Evolutionary conservation across 1,140 invertebrate genomes (phyloP), one percentile per base, ranked within the genome.

Genomic region (Dreissena polymorpha): DNA sequence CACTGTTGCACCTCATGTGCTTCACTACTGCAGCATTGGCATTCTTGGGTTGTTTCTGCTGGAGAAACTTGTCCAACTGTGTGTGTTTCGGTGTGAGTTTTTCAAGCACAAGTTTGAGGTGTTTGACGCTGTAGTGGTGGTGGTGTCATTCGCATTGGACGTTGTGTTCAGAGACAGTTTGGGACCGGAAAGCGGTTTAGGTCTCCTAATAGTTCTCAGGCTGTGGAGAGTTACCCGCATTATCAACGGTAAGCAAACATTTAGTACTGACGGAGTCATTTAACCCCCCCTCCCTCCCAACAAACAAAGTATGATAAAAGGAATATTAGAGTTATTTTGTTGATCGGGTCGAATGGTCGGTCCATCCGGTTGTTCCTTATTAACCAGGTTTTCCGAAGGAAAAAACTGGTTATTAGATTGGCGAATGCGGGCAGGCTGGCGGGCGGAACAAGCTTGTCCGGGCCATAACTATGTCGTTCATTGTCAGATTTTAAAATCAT

Each of bases 91-190:
- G 10, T 63, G 90, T 29, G 88, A 88, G n/a, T 93, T 92, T 80
- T 93, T 93, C 77, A 86, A 87, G 29, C 89, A 91, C 84, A 93
- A 92, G 75, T 50, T 92, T 70, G 93, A 93, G 75, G 53, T 93
- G 65, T 92, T 93, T 90, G 93, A 93, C 89, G 91, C 90, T 27
- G 50, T 92, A 67, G 86, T 93, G 29, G 91, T 93, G 2, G 86
- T 93, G 27, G 85, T 92, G 0, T 93, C 93, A 10, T 92, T 93
- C 85, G 85, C 89, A 18, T 86, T 93, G 60, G 92, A 93, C 80
- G 87, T 93, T 76, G 80, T 90, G 18, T 92, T 91, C 77, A 67
- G 85, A 39, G 78, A 89, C 71, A 65, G 81, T 10, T 81, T 88
- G 67, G 89, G 89, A n/a, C 83, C 87, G 5, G 78, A 85, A 23